Evolutionary conservation across 2,888 invertebrate species (phyloP).

Genomic region (Matsumyia berberina): DNA sequence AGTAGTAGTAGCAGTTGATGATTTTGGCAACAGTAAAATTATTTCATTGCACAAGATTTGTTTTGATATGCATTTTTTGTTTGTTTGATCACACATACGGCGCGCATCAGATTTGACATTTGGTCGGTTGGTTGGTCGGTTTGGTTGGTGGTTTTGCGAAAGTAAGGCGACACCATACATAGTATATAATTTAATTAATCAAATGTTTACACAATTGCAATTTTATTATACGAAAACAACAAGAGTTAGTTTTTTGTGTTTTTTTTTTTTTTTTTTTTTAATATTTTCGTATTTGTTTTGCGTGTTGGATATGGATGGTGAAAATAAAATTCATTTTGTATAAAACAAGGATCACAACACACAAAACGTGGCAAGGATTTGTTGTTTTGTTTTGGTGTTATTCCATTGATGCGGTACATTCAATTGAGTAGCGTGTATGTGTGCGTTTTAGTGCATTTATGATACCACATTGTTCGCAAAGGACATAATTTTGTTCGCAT

Average conservation of each 20-base stretch:
- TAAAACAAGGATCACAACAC: slow-evolving; percentile 58
- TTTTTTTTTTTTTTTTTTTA: slow-evolving; percentile 21
- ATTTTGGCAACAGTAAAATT: slow-evolving; percentile 66
- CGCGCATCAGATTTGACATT: slow-evolving; percentile 71
- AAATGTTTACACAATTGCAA: slow-evolving; percentile 66
- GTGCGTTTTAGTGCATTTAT: slow-evolving; percentile 63
- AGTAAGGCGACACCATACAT: slow-evolving; percentile 68
- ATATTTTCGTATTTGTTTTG: slow-evolving; percentile 42
- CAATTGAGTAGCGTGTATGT: slow-evolving; percentile 55
- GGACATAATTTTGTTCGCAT: slow-evolving; percentile 63
- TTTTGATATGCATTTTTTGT: slow-evolving; percentile 37
- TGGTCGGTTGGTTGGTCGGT: slow-evolving; percentile 44
- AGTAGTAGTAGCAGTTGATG: slow-evolving; percentile 75
- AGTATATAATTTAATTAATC: slow-evolving; percentile 63
- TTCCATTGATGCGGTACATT: slow-evolving; percentile 72
- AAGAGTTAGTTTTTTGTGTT: slow-evolving; percentile 10
- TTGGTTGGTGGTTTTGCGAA: slow-evolving; percentile 58
- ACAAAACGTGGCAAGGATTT: slow-evolving; percentile 63
- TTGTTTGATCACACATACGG: slow-evolving; percentile 63
- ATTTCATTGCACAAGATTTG: slow-evolving; percentile 51
- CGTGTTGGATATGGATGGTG: slow-evolving; percentile 44
- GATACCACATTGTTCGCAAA: slow-evolving; percentile 60
- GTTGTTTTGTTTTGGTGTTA: slow-evolving; percentile 72
- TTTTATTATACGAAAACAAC: slow-evolving; percentile 57
- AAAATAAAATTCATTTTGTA: slow-evolving; percentile 46